Evolutionary conservation across 30 jellyfish, hydroid and myxozoan genomes (phyloP).

Genomic region (Cassiopea andromeda): DNA sequence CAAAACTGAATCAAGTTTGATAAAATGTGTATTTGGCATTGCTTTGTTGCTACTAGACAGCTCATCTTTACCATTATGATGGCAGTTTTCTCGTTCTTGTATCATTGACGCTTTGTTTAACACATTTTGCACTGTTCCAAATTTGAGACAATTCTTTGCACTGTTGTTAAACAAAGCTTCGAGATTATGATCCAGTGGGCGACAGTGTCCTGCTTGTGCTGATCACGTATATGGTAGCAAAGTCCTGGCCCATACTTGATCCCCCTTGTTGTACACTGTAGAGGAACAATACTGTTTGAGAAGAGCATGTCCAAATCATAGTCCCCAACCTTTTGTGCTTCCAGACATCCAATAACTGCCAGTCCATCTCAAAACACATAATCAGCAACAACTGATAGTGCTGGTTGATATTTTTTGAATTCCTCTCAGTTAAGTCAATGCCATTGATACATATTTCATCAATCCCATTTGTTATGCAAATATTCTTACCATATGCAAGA

Average conservation of each 20-base stretch:
- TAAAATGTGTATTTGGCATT: conserved; percentile 17
- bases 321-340: conserved; percentile 30
- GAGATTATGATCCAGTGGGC: conserved; percentile 57
- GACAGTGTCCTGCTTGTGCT: conserved; percentile 39
- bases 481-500: neutral
- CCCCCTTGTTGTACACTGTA: conserved; percentile 48
- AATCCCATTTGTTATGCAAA: neutral
- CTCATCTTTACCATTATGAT: conserved; percentile 29
- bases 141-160: conserved; percentile 54
- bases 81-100: conserved; percentile 42
- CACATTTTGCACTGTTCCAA: conserved; percentile 54
- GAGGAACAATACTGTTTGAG: conserved; percentile 8
- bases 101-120: conserved; percentile 48
- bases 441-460: too few relatives aligned
- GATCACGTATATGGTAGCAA: conserved; percentile 21
- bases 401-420: conserved; percentile 31
- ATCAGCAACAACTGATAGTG: neutral
- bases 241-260: conserved; percentile 52
- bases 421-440: neutral
- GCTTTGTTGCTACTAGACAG: conserved; percentile 4
- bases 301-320: conserved; percentile 30
- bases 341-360: conserved; percentile 25
- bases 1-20: conserved; percentile 12
- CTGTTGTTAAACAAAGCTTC: conserved; percentile 53
- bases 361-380: conserved; percentile 29